Conservation (phyloP, 2,888 invertebrate species). For the Augiades crinisus region DNA sequence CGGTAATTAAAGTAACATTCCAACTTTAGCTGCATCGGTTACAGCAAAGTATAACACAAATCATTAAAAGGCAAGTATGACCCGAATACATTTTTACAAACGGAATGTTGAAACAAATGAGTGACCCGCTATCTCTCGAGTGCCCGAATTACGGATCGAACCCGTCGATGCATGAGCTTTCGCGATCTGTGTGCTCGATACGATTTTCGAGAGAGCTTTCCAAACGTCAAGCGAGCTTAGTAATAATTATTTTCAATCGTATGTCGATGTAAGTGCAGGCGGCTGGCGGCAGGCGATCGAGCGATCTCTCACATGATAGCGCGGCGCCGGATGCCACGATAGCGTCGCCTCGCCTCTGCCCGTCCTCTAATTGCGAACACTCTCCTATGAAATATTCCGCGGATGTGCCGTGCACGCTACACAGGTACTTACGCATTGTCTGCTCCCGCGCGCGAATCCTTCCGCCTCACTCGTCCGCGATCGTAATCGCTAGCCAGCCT, state of each 20-base stretch:
- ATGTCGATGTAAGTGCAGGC: constrained; percentile 33
- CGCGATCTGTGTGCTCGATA: constrained; percentile 24
- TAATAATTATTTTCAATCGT: constrained; percentile 35
- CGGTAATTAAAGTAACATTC: too few species aligned
- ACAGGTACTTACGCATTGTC: constrained; percentile 52
- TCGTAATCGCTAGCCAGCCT: constrained; percentile 50
- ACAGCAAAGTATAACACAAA: constrained; percentile 7
- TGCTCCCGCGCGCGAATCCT: constrained; percentile 46
- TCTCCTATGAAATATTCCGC: constrained; percentile 55
- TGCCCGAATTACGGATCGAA: not conserved
- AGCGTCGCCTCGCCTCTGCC: constrained; percentile 50
- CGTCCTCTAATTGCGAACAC: constrained; percentile 69
- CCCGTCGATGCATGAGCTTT: constrained; percentile 13
- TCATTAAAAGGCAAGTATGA: not conserved
- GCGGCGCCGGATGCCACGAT: constrained; percentile 60
- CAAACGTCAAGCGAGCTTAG: constrained; percentile 20
- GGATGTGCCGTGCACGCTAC: constrained; percentile 48
- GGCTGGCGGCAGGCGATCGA: constrained; percentile 34
- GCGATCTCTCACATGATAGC: constrained; percentile 73
- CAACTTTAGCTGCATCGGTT: constrained; percentile 1
- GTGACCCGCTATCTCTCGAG: constrained; percentile 21
- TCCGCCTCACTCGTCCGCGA: constrained; percentile 58
- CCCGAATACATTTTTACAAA: constrained; percentile 6
- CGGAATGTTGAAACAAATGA: constrained; percentile 4
- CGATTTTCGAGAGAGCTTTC: constrained; percentile 9